Evolutionary conservation across 2,888 invertebrate species (phyloP).

Genomic region (Eueremaeus valkanovi): DNA sequence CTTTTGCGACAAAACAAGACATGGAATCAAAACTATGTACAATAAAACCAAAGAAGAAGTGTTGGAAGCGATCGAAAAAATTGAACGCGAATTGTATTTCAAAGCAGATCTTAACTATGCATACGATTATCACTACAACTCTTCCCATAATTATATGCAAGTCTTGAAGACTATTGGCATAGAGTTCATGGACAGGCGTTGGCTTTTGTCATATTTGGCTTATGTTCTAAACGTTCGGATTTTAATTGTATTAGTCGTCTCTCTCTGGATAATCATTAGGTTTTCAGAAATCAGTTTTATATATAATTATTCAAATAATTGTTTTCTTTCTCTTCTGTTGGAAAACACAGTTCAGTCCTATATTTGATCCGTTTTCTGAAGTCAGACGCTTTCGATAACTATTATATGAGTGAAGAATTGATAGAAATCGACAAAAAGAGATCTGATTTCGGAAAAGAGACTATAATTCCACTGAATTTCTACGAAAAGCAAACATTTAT

Average conservation of each 20-base stretch:
- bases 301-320: not conserved
- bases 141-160: not conserved
- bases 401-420: not conserved
- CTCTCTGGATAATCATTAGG: not conserved
- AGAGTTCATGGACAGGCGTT: not conserved
- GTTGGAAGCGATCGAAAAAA: not conserved
- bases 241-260: not conserved
- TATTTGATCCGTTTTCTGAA: not conserved
- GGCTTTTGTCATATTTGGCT: not conserved
- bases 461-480: not conserved
- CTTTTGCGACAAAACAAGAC: not conserved
- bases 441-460: not conserved
- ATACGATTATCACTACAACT: not conserved
- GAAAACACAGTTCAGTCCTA: not conserved
- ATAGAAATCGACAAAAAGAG: constrained; percentile 6
- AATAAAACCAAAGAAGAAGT: not conserved
- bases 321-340: not conserved
- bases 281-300: not conserved
- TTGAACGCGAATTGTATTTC: not conserved
- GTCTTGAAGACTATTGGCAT: not conserved
- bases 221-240: not conserved
- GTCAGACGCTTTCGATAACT: not conserved
- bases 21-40: not conserved
- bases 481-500: not conserved
- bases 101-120: not conserved